Evolutionary conservation across 1,140 invertebrate genomes (phyloP), one percentile per base, ranked within the genome.

Genomic region (Drosophila punjabiensis): DNA sequence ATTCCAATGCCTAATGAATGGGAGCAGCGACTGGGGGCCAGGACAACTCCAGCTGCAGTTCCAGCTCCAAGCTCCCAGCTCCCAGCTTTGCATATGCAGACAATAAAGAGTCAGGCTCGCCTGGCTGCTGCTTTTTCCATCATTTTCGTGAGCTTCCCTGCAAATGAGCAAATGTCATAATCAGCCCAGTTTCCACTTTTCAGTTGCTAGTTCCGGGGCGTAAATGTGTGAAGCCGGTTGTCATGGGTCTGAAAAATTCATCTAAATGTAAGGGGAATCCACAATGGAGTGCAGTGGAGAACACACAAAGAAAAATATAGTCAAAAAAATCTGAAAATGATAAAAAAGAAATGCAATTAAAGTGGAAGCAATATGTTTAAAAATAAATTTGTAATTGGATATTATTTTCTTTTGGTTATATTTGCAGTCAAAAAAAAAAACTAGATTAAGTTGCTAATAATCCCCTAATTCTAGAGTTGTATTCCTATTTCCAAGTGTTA

Each of bases 1-100:
- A 70, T 79, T 76, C 81, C 60, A 47, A 79, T 86, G 47, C 65
- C 62, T 76, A 86, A 82, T 82, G 70, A 76, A 81, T 64, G 53
- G 24, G 10, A 33, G 9, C 11, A 14, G 28, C 8, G n/a, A 43
- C 20, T 24, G 18, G 35, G 11, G 63, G 47, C 13, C 28, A 28
- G 56, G 37, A 32, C 20, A 24, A 39, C 30, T 41, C n/a, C 5
- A 6, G 8, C 20, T 56, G 33, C 20, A 56, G 33, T 6, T 56
- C 20, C 35, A 11, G 5, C 20, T 16, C 35, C 9, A 24, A n/a
- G n/a, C 52, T 48, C 58, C 20, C n/a, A n/a, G n/a, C n/a, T n/a
- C n/a, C n/a, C 16, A n/a, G n/a, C 52, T 32, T 52, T 33, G 52
- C 73, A 75, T 74, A 76, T 53, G 41, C 47, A 53, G 33, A 58